These are phyloP conservation scores for Iguana delicatissima DNA, from an alignment of 2,797 vertebrate genomes.

Conservation along the genomic window DNA sequence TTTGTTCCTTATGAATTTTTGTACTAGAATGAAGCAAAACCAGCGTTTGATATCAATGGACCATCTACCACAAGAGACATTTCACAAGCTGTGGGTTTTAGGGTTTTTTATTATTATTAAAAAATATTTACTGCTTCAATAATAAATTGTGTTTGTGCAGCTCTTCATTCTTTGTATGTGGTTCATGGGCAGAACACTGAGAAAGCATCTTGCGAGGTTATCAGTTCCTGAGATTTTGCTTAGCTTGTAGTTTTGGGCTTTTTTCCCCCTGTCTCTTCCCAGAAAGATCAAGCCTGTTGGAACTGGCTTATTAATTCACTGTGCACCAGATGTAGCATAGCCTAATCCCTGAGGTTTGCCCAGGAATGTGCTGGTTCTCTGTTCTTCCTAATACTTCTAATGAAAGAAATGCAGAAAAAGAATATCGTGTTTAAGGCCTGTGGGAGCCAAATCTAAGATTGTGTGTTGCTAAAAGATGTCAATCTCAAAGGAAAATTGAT, in stretches of 20 bases:
- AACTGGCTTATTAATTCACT: constrained; percentile 75
- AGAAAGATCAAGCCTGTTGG: constrained; percentile 78
- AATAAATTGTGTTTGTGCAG: constrained; percentile 58
- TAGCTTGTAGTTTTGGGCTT: constrained; percentile 71
- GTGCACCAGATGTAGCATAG: constrained; percentile 70
- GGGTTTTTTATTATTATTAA: constrained; percentile 48
- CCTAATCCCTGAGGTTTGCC: constrained; percentile 77
- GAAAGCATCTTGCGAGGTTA: constrained; percentile 74
- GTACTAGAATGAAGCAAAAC: constrained; percentile 60
- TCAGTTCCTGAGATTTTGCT: constrained; percentile 72
- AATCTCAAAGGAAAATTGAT: background rate
- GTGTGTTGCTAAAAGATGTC: constrained; percentile 32
- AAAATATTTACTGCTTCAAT: constrained; percentile 64
- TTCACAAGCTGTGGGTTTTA: constrained; percentile 65
- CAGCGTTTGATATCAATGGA: constrained; percentile 67
- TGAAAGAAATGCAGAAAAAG: constrained; percentile 68
- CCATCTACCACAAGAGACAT: constrained; percentile 71
- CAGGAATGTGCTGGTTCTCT: constrained; percentile 77
- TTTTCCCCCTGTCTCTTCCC: constrained; percentile 63
- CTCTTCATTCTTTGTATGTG: constrained; percentile 70
- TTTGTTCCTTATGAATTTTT: constrained; percentile 67
- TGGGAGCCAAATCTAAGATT: constrained; percentile 57
- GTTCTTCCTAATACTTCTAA: constrained; percentile 69
- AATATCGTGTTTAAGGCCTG: constrained; percentile 59
- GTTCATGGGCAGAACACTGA: constrained; percentile 62